A percentile compares a stretch with the other conserved stretches of the same genome.
These are phyloP conservation scores for Sebastes glaucus DNA, from an alignment of 2,797 vertebrate genomes.

Conservation along the genomic window DNA sequence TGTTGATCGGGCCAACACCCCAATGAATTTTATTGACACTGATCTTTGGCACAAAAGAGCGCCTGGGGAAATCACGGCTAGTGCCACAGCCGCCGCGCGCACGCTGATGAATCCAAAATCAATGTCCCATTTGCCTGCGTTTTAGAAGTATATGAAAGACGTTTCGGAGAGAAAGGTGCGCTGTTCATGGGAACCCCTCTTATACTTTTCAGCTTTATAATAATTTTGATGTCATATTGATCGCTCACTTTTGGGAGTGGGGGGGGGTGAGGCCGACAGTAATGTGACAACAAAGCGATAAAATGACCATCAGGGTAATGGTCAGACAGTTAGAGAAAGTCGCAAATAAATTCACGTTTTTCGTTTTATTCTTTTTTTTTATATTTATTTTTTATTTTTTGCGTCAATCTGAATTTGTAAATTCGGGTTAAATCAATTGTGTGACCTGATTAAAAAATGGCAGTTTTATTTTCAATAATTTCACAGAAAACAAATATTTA, in stretches of 20 bases:
- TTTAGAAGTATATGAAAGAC: conserved; percentile 82
- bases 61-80: conserved; percentile 88
- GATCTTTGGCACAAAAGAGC: conserved; percentile 86
- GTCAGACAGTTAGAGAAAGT: conserved; percentile 19
- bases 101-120: conserved; percentile 88
- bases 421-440: not conserved
- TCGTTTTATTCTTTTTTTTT: not conserved
- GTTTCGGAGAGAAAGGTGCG: conserved; percentile 75
- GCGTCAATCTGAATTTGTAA: not conserved
- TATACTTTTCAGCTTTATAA: conserved; percentile 80
- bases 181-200: conserved; percentile 67
- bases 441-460: not conserved
- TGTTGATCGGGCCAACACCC: conserved; percentile 84
- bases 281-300: conserved; percentile 73
- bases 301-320: conserved; percentile 56
- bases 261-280: conserved; percentile 56
- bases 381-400: too few relatives aligned
- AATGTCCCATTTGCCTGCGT: conserved; percentile 84
- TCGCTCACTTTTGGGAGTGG: conserved; percentile 61
- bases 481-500: too few relatives aligned
- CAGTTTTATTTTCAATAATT: not conserved
- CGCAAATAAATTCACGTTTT: not conserved
- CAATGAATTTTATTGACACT: conserved; percentile 89
- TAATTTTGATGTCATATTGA: conserved; percentile 82
- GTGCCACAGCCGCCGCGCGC: conserved; percentile 70